These are phyloP conservation scores for Cyrtodaria siliqua DNA, from an alignment of 2,888 invertebrate species.

Conservation along the genomic window DNA sequence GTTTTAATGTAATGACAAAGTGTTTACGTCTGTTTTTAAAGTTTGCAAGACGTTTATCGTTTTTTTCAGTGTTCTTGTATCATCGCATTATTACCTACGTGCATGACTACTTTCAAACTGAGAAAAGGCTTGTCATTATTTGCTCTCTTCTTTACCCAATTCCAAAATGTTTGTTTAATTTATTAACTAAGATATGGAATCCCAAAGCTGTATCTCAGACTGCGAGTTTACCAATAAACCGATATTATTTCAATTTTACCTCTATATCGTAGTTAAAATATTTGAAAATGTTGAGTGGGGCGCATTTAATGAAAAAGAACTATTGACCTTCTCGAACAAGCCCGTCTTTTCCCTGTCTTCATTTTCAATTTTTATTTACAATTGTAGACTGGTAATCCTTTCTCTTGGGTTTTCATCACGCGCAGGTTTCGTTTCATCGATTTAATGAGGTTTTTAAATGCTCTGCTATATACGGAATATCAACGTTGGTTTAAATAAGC, in stretches of 20 bases:
- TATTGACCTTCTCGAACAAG: conserved; percentile 48
- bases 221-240: conserved; percentile 19
- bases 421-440: conserved; percentile 33
- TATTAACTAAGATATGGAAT: conserved; percentile 17
- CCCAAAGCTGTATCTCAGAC: too few relatives aligned
- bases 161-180: conserved; percentile 30
- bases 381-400: conserved; percentile 41
- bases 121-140: too few relatives aligned
- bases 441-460: conserved; percentile 53
- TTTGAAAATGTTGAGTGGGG: conserved; percentile 28
- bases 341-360: conserved; percentile 44
- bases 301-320: conserved; percentile 46
- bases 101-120: too few relatives aligned
- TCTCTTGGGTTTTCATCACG: conserved; percentile 37
- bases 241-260: conserved; percentile 40
- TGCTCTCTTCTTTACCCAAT: conserved; percentile 15
- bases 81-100: too few relatives aligned
- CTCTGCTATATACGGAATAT: conserved; percentile 23
- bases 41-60: too few relatives aligned
- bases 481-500: conserved; percentile 34
- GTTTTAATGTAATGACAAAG: too few relatives aligned
- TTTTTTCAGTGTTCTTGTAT: too few relatives aligned
- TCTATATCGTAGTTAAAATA: conserved; percentile 30
- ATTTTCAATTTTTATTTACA: conserved; percentile 49
- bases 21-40: too few relatives aligned